phyloP scores from a whole-genome alignment of 2,113 vertebrate genomes.

The Uria aalge region DNA sequence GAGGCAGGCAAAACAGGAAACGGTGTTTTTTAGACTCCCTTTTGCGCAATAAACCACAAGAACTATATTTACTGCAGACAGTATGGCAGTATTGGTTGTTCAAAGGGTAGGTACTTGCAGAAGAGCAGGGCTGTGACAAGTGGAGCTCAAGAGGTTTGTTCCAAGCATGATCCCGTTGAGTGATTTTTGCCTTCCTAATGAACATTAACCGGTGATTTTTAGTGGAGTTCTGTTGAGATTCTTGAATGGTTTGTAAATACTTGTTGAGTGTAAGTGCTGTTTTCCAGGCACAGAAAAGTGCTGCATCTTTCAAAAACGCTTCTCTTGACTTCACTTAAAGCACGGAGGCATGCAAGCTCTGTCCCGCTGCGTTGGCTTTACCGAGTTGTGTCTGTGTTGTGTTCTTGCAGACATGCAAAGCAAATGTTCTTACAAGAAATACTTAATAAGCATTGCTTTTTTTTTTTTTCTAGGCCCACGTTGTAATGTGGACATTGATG shows the following conservation, averaged over 20 bases:
- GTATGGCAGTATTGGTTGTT: conserved; percentile 14
- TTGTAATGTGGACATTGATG: conserved; percentile 86
- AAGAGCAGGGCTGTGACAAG: not conserved
- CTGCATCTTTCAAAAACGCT: conserved; percentile 12
- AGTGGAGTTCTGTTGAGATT: not conserved
- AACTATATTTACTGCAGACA: conserved; percentile 36
- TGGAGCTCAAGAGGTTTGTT: conserved; percentile 34
- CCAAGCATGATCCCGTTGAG: not conserved
- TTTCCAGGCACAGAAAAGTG: not conserved
- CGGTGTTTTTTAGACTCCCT: conserved; percentile 14
- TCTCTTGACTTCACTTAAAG: not conserved
- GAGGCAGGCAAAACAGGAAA: conserved; percentile 60
- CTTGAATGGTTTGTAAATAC: not conserved
- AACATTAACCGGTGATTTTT: not conserved
- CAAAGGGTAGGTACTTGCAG: conserved; percentile 25
- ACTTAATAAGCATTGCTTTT: not conserved
- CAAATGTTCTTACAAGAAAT: not conserved
- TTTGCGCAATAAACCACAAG: conserved; percentile 49
- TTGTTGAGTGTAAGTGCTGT: not conserved
- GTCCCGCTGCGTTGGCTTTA: not conserved
- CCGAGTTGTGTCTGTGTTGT: not conserved
- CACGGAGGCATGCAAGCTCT: not conserved
- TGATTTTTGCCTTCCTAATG: conserved; percentile 15
- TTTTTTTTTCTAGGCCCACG: conserved; percentile 72
- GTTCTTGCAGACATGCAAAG: not conserved